Base-by-base conservation (phyloP, 2,888 invertebrate genomes). In the Dynastes tityus region DNA sequence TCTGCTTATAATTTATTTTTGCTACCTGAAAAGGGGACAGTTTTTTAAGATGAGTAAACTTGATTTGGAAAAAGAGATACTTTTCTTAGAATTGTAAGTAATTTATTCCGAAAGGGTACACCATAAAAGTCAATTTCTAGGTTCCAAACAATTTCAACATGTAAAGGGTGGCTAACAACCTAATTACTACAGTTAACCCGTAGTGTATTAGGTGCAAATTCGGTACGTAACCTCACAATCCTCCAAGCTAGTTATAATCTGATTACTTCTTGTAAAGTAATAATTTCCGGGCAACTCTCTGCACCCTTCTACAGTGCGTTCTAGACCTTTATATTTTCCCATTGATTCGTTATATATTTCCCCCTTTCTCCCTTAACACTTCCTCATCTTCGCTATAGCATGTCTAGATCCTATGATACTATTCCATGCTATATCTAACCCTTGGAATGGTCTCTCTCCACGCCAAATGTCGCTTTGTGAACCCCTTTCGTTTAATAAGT, bases 201-300 rank as follows among this genome's bases (percentile, higher is more conserved):
- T 73, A 76, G 80, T 82, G 77, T 81, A 83, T 81, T 82, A 83
- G 82, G 83, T 82, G 83, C 79, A 83, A 81, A 75, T 78, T 80
- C 78, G 81, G 77, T 79, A 61, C 76, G 80, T 78, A 79, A 79
- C 82, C 80, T 81, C 80, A 82, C 80, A 81, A 81, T 78, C 83
- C 82, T 80, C 81, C 82, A 85, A 87, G 85, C 85, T 85, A 85
- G 83, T 85, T 85, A 85, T 87, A 87, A 88, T 86, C 86, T 85
- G 86, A 87, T 87, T 88, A 87, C 61, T 86, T 86, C 86, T 84
- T 82, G 82, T 85, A 85, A 85, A 87, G 85, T 86, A 87, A 87
- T 87, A 86, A 86, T 86, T 86, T 87, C 87, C 86, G 85, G 82
- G 84, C 84, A 86, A 84, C 84, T 13, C 16, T 86, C 85, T 83